Evolutionary conservation across 2,113 vertebrate species (phyloP).

Genomic region (Maccullochella peelii): DNA sequence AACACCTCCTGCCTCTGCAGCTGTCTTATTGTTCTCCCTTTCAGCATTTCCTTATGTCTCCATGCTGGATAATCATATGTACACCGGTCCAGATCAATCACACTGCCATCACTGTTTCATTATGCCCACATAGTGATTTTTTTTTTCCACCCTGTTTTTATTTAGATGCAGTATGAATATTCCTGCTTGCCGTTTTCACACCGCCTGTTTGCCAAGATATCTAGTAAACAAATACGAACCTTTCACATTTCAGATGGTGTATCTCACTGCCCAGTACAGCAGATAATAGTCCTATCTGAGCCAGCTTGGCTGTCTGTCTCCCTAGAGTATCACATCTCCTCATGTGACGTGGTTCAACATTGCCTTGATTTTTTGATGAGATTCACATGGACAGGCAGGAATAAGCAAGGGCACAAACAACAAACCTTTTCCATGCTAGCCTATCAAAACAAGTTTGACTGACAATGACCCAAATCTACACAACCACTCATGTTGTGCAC

Average conservation of each 20-base stretch:
- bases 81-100: constrained; percentile 45
- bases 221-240: constrained; percentile 56
- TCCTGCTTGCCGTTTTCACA: constrained; percentile 43
- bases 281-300: constrained; percentile 34
- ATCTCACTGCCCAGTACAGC: constrained; percentile 8
- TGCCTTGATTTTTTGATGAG: background rate
- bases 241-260: constrained; percentile 48
- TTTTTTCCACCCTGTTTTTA: background rate
- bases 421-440: background rate
- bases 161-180: constrained; percentile 41
- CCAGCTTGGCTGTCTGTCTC: constrained; percentile 7
- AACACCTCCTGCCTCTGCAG: constrained; percentile 52
- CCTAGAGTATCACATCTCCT: constrained; percentile 2
- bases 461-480: background rate
- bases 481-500: background rate
- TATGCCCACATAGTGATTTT: constrained; percentile 14
- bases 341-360: background rate
- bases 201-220: constrained; percentile 56
- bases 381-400: background rate
- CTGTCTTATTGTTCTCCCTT: constrained; percentile 55
- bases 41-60: constrained; percentile 42
- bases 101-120: constrained; percentile 7
- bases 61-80: constrained; percentile 36
- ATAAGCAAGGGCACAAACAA: background rate
- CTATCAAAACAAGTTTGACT: background rate